Percentiles rank a stretch among this genome's conserved stretches.
phyloP scores from a whole-genome alignment of 1,140 invertebrate genomes.

The Pseudomyrmex concolor region DNA sequence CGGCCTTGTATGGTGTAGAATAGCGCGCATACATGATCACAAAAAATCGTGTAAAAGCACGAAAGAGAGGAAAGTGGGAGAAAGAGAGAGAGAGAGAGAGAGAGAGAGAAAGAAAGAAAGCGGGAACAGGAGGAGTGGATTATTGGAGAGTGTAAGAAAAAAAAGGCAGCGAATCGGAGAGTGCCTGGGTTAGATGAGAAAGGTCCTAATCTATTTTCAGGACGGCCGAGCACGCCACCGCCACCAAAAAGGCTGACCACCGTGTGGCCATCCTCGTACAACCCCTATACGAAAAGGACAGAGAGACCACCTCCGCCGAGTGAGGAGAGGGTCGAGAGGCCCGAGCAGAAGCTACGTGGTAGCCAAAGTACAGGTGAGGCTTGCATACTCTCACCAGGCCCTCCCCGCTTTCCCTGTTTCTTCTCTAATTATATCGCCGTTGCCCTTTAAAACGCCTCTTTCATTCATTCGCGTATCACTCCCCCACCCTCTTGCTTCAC shows the following conservation, averaged over 20 bases:
- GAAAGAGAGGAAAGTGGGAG: constrained; percentile 8
- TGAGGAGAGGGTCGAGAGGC: constrained; percentile 78
- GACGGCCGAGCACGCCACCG: constrained; percentile 79
- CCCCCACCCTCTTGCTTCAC: background rate
- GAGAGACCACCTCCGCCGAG: constrained; percentile 78
- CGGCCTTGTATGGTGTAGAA: constrained; percentile 75
- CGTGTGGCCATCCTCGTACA: constrained; percentile 80
- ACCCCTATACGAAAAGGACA: constrained; percentile 81
- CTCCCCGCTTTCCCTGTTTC: constrained; percentile 62
- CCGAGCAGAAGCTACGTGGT: constrained; percentile 78
- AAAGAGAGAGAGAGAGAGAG: background rate
- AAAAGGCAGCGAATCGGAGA: constrained; percentile 37
- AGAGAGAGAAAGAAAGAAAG: background rate
- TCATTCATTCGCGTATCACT: background rate
- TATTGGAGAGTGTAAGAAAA: constrained; percentile 39
- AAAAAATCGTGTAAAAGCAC: constrained; percentile 15
- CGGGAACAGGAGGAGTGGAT: constrained; percentile 3
- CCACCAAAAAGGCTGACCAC: constrained; percentile 80
- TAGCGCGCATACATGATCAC: constrained; percentile 64
- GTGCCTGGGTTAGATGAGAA: constrained; percentile 78
- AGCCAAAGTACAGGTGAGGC: constrained; percentile 81
- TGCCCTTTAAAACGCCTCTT: constrained; percentile 21
- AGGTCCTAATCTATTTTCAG: constrained; percentile 82
- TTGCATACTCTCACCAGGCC: constrained; percentile 72
- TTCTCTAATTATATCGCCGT: constrained; percentile 44